Base-by-base conservation (phyloP, 1,140 invertebrate genomes). In the Pseudobourletiella spinata region DNA sequence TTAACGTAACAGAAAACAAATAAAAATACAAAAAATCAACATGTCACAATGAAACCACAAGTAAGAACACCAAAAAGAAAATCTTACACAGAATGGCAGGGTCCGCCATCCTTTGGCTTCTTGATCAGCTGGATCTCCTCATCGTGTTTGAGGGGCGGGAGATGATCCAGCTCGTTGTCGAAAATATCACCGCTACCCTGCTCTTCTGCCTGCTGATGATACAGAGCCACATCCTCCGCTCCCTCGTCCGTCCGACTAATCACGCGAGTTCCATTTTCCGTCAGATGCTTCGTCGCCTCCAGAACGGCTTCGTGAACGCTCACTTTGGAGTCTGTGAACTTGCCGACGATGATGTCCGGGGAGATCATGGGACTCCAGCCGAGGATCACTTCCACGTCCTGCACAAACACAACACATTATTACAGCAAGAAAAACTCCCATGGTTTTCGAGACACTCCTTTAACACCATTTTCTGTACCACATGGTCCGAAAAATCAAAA, bases 371-470 rank as follows among this genome's bases (percentile, higher is more conserved):
- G 64, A 4, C 59, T 50, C 15, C 59, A n/a, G 29, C 52, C 64
- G 4, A 70, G 44, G 48, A 70, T 58, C 4, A 66, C 60, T 48
- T 67, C 68, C 8, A 63, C 28, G 50, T 70, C 68, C 67, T 70
- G 14, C n/a, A n/a, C n/a, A n/a, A n/a, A n/a, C n/a, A n/a, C n/a
- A n/a, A n/a, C n/a, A n/a, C n/a, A n/a, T n/a, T n/a, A n/a, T n/a
- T n/a, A n/a, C n/a, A n/a, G n/a, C n/a, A n/a, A n/a, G n/a, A n/a
- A n/a, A n/a, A n/a, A n/a, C n/a, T n/a, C n/a, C n/a, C n/a, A n/a
- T n/a, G n/a, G n/a, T n/a, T n/a, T n/a, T n/a, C n/a, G n/a, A n/a
- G n/a, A n/a, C n/a, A n/a, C n/a, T n/a, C n/a, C n/a, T n/a, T n/a
- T n/a, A n/a, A n/a, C n/a, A n/a, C n/a, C n/a, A n/a, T n/a, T n/a